These are phyloP conservation scores for Ceratina calcarata DNA, from an alignment of 1,140 invertebrate species.

Conservation along the genomic window DNA sequence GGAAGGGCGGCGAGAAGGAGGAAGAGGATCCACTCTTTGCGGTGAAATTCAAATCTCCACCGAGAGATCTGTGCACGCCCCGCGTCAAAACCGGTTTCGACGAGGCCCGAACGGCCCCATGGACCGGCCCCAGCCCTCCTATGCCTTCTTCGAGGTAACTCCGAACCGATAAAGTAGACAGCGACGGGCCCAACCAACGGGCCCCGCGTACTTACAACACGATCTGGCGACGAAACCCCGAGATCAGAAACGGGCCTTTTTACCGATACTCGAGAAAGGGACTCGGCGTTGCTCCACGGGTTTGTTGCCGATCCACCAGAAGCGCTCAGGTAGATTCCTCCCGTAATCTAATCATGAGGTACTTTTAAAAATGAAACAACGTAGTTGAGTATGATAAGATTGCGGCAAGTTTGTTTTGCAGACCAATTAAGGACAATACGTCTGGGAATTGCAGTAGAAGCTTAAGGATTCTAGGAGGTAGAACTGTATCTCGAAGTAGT, in stretches of 20 bases:
- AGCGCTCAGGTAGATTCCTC: not conserved
- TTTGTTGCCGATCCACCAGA: slow-evolving; percentile 42
- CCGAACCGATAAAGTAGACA: slow-evolving; percentile 68
- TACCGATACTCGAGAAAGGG: slow-evolving; percentile 51
- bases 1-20: slow-evolving; percentile 26
- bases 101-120: not conserved
- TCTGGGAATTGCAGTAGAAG: no score
- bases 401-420: no score
- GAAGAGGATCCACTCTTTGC: slow-evolving; percentile 60
- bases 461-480: not conserved
- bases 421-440: no score
- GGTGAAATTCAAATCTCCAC: slow-evolving; percentile 64
- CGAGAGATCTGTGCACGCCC: slow-evolving; percentile 42
- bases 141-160: slow-evolving; percentile 53
- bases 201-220: slow-evolving; percentile 47
- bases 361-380: no score
- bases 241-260: slow-evolving; percentile 16
- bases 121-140: not conserved
- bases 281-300: not conserved
- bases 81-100: slow-evolving; percentile 60
- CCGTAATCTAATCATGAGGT: not conserved
- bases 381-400: not conserved
- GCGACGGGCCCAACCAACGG: not conserved
- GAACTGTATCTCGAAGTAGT: not conserved
- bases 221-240: slow-evolving; percentile 48